These are phyloP conservation scores for Drosophila erecta DNA, from an alignment of 1,140 invertebrate genomes.

Conservation along the genomic window DNA sequence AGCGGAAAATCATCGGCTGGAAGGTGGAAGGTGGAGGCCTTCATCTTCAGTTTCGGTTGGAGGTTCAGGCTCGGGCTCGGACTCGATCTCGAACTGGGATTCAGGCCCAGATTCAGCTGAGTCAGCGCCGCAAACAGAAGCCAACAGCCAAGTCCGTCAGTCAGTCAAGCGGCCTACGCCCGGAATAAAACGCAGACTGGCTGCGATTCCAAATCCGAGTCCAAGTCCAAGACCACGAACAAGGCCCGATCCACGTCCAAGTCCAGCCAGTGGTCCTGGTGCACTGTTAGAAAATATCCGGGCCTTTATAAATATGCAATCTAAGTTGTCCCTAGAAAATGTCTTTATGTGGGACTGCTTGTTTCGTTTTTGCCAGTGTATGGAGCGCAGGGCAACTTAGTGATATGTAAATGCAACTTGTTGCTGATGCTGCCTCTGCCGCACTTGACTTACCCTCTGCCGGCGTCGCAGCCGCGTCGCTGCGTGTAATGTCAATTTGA, in stretches of 20 bases:
- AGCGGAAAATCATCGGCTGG: conserved; percentile 70
- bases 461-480: conserved; percentile 41
- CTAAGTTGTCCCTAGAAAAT: background rate
- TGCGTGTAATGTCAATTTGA: conserved; percentile 80
- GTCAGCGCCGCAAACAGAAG: conserved; percentile 81
- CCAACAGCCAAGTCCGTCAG: conserved; percentile 65
- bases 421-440: conserved; percentile 42
- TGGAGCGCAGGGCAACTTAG: background rate
- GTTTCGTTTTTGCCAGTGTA: conserved; percentile 15
- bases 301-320: background rate
- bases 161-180: conserved; percentile 67
- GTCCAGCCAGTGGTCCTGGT: background rate
- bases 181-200: conserved; percentile 41
- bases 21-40: background rate
- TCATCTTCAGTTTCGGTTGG: background rate
- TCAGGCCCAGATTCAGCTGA: conserved; percentile 55
- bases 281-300: background rate
- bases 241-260: conserved; percentile 1
- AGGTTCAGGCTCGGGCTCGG: conserved; percentile 13
- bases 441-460: conserved; percentile 47
- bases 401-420: conserved; percentile 76
- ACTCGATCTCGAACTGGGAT: conserved; percentile 1
- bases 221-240: conserved; percentile 2
- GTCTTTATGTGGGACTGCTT: too few species aligned
- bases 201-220: conserved; percentile 1